These are phyloP conservation scores for Parapristionchus giblindavisi DNA, from an alignment of 2,888 invertebrate species.

Conservation along the genomic window DNA sequence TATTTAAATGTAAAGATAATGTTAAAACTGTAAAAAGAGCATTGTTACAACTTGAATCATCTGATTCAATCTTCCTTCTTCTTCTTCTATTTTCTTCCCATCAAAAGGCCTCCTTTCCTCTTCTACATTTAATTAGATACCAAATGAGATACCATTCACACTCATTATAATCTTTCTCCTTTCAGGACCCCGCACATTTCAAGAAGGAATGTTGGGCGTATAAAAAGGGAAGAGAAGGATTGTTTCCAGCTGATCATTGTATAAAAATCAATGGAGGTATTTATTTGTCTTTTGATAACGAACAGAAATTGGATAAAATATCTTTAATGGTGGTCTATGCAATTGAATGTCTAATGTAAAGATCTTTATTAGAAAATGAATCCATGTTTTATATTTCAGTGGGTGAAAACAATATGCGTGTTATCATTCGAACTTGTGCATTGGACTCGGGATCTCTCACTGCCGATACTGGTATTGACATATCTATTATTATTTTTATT, in stretches of 20 bases:
- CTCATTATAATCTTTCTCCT: not conserved
- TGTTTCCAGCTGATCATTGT: conserved; percentile 95
- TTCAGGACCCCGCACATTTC: no score
- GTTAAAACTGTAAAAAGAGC: no score
- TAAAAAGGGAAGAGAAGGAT: conserved; percentile 87
- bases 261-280: conserved; percentile 87
- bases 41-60: no score
- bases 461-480: conserved; percentile 83
- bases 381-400: conserved; percentile 47
- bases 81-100: no score
- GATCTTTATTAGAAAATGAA: no score
- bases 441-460: conserved; percentile 93
- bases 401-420: conserved; percentile 67
- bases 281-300: not conserved
- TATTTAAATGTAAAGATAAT: no score
- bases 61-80: no score
- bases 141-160: not conserved
- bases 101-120: conserved; percentile 25
- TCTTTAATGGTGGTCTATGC: no score
- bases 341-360: no score
- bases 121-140: not conserved
- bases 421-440: conserved; percentile 91
- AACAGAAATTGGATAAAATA: no score
- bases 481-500: no score
- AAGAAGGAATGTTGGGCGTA: conserved; percentile 94